Evolutionary conservation across 1,140 invertebrate genomes (phyloP), one percentile per base, ranked within the genome.

Genomic region (Triops longicaudatus): DNA sequence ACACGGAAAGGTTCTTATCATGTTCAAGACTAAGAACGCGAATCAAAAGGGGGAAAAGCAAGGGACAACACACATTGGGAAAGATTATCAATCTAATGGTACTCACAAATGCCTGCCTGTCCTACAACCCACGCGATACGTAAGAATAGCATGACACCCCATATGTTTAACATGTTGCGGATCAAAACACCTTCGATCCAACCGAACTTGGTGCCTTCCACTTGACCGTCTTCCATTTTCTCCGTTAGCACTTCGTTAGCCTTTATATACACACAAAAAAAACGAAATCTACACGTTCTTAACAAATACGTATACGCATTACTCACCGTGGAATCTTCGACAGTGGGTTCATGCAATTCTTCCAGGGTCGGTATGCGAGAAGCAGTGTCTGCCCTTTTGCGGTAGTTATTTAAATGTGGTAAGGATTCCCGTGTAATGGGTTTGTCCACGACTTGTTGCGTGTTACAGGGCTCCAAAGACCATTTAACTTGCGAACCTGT

Each of bases 131-230:
- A 94, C n/a, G 92, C 91, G 79, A 94, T 86, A 28, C 92, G 88
- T 75, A 94, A 85, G 83, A 94, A 94, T 71, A 94, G 86, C 92
- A 94, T 94, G 77, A 94, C 92, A 74, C 93, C 93, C 91, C 92
- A 94, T 80, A 94, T 93, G 83, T 80, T 81, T 7, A 82, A 71
- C 42, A 81, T 75, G 76, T 81, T 81, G 77, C 81, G 73, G 84
- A 93, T 86, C 81, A 94, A 85, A 11, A 94, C 93, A 43, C 93
- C 92, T 84, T 95, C 91, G 80, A 96, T 93, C 94, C 94, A 97
- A 75, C 94, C 94, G 82, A 96, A 95, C 85, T 96, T 95, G 37
- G 93, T 79, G 3, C 86, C 85, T 27, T 76, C 74, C 7, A 31
- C 22, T 26, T 76, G 43, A 1, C 26, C 27, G 7, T 73, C 37